A percentile compares a stretch with the other conserved stretches of the same genome.
These are phyloP conservation scores for Macrobrachium nipponense DNA, from an alignment of 1,140 invertebrate species.

Conservation along the genomic window DNA sequence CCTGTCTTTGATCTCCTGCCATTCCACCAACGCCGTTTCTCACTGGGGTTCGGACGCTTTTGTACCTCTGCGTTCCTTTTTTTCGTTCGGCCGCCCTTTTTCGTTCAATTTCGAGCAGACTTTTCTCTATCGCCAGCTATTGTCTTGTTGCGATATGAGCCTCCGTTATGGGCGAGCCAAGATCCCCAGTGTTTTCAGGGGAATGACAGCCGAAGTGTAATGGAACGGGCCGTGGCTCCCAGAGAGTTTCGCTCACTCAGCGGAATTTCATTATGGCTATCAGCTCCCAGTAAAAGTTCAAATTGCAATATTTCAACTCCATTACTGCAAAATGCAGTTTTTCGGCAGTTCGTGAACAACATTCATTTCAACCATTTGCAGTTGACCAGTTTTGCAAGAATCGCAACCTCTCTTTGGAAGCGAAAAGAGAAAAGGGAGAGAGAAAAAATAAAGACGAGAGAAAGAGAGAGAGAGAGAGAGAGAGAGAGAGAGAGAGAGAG, in stretches of 20 bases:
- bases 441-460: not conserved
- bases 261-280: constrained; percentile 55
- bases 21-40: not conserved
- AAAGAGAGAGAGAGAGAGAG: constrained; percentile 25
- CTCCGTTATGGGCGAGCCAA: not conserved
- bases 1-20: constrained; percentile 47
- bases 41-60: not conserved
- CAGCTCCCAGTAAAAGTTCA: constrained; percentile 57
- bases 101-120: not conserved
- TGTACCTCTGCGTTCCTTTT: constrained; percentile 19
- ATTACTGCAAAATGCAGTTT: constrained; percentile 58
- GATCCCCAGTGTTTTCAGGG: not conserved
- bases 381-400: constrained; percentile 27
- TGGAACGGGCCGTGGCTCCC: constrained; percentile 8
- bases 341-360: constrained; percentile 45
- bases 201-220: not conserved
- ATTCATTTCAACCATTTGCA: constrained; percentile 42
- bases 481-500: constrained; percentile 29
- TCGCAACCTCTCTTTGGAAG: not conserved
- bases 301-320: constrained; percentile 59
- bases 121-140: not conserved
- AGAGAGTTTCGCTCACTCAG: constrained; percentile 41
- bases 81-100: not conserved
- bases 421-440: not conserved
- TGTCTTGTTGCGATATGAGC: not conserved